Evolutionary conservation across 2,888 invertebrate species (phyloP).

Genomic region (Byasa hedistus): DNA sequence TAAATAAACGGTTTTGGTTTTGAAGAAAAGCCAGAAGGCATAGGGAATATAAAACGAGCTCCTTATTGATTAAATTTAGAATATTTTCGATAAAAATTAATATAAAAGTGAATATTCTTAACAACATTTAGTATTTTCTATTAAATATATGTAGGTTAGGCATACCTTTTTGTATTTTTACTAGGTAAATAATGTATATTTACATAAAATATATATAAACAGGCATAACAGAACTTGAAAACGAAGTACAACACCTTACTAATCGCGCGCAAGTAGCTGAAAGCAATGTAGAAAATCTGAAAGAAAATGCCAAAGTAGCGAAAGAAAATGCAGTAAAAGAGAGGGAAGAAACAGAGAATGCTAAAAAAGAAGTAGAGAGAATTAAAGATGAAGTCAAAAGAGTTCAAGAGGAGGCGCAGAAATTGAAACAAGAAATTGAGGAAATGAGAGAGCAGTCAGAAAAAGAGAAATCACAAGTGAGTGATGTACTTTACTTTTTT

Average conservation of each 20-base stretch:
- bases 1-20: too few relatives aligned
- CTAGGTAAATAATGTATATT: too few relatives aligned
- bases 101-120: too few relatives aligned
- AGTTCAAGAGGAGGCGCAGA: conserved; percentile 4
- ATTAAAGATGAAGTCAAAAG: conserved; percentile 73
- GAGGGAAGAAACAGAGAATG: conserved; percentile 15
- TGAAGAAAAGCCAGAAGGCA: too few relatives aligned
- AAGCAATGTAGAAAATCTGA: conserved; percentile 60
- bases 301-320: conserved; percentile 34
- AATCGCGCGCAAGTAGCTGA: conserved; percentile 59
- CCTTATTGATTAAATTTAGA: too few relatives aligned
- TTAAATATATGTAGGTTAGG: too few relatives aligned
- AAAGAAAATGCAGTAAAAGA: conserved; percentile 4
- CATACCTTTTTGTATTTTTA: too few relatives aligned
- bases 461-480: conserved; percentile 50
- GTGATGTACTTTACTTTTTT: conserved; percentile 5
- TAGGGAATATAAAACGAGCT: too few relatives aligned
- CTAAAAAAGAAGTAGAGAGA: conserved; percentile 50
- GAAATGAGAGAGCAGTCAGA: conserved; percentile 77
- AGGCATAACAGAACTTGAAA: conserved; percentile 70
- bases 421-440: conserved; percentile 43
- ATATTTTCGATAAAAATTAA: too few relatives aligned
- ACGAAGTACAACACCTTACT: conserved; percentile 73
- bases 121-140: too few relatives aligned
- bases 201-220: conserved; percentile 23